Percentiles rank a stretch among this genome's conserved stretches.
phyloP scores from a whole-genome alignment of 1,140 invertebrate species.

The Bombyx mandarina region DNA sequence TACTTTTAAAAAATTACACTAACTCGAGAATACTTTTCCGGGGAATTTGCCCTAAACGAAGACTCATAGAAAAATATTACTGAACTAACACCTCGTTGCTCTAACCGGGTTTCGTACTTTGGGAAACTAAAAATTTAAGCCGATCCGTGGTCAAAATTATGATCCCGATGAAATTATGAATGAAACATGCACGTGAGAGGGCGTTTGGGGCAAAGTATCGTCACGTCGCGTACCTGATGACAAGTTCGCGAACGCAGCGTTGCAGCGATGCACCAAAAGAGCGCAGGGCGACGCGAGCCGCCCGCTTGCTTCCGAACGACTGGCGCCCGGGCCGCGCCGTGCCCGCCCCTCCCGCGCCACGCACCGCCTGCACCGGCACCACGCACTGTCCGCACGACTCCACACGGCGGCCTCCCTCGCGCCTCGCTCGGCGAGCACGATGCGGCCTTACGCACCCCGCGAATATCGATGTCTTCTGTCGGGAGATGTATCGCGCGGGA shows the following conservation, averaged over 20 bases:
- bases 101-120: too few relatives aligned
- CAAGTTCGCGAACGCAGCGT: constrained; percentile 38
- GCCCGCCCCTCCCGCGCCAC: constrained; percentile 31
- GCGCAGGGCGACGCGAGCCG: constrained; percentile 47
- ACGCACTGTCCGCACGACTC: constrained; percentile 21
- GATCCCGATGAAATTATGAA: constrained; percentile 21
- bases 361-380: constrained; percentile 32
- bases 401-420: constrained; percentile 18
- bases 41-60: too few relatives aligned
- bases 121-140: too few relatives aligned
- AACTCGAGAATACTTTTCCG: too few relatives aligned
- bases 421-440: constrained; percentile 30
- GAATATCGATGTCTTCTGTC: constrained; percentile 59
- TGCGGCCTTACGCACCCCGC: constrained; percentile 49
- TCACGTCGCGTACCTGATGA: constrained; percentile 33
- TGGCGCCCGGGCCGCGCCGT: constrained; percentile 52
- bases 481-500: constrained; percentile 27
- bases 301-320: constrained; percentile 54
- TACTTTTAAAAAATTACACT: constrained; percentile 3
- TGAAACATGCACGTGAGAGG: constrained; percentile 32
- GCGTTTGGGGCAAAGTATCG: constrained; percentile 23
- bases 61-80: too few relatives aligned
- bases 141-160: too few relatives aligned
- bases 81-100: too few relatives aligned
- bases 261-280: constrained; percentile 30